phyloP scores from a whole-genome alignment of 2,113 vertebrate species.

The Anseranas semipalmata region DNA sequence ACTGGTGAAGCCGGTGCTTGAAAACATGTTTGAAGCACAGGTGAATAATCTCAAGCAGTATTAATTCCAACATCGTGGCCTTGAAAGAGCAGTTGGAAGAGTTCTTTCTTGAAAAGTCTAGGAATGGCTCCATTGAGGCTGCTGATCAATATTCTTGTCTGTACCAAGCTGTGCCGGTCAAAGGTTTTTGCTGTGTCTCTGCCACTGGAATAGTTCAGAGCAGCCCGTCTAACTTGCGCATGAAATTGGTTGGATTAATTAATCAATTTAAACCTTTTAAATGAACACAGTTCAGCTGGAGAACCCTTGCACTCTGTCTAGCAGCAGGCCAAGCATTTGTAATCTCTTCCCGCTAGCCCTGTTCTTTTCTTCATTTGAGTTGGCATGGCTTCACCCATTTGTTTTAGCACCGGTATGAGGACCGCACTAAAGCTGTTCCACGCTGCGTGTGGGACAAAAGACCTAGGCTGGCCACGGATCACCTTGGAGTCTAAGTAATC shows the following conservation, averaged over 20 bases:
- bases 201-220: accelerated
- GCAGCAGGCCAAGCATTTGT: neutral
- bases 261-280: accelerated
- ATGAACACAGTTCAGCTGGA: accelerated
- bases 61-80: neutral
- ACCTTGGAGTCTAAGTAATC: neutral
- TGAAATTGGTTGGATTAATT: neutral
- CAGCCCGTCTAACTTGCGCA: accelerated
- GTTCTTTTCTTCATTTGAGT: accelerated
- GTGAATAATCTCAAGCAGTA: accelerated
- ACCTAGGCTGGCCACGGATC: neutral
- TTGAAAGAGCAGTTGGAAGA: neutral
- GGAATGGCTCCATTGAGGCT: neutral
- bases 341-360: neutral
- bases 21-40: accelerated
- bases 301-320: accelerated
- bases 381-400: accelerated
- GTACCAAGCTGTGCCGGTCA: neutral
- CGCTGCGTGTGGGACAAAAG: accelerated
- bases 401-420: accelerated
- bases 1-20: neutral
- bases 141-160: accelerated
- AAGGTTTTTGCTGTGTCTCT: neutral
- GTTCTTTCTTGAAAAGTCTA: neutral
- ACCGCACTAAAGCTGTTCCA: neutral